Base-by-base conservation (phyloP, 2,797 vertebrate genomes). In the Anguilla marmorata region DNA sequence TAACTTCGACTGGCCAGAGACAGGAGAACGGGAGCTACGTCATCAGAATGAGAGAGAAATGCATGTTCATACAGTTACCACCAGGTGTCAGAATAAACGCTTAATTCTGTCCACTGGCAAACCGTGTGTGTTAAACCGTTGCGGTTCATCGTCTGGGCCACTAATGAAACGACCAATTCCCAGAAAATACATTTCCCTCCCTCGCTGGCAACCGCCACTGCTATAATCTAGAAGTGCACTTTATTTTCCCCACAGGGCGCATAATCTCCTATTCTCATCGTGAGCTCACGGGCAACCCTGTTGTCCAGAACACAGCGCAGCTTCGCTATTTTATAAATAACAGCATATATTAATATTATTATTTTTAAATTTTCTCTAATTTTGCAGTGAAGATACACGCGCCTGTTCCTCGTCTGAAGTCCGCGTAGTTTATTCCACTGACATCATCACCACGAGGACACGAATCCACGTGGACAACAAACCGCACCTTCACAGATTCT, bases 51-150 rank as follows among this genome's bases (percentile, higher is more conserved):
- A 50, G 6, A 82, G 48, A 37, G 63, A 85, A 58, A 56, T 66
- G 66, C 84, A 85, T 33, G 14, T 88, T 12, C 27, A 56, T 80
- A 52, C 37, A 79, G 76, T 24, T 86, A 30, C 82, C 89, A 60
- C 74, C 79, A 89, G 89, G 86, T 85, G 89, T 80, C 89, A 86
- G 84, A n/a, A 56, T 84, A 85, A 85, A 84, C n/a, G 30, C 84
- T 85, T 86, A 21, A 76, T 86, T 69, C 33, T 85, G 8, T 37
- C 66, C 30, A n/a, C 41, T 76, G 86, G 52, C 30, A 3, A 93
- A 92, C 88, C 16, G 56, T 45, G 48, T 41, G 54, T 87, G 83
- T 85, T 87, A 94, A 95, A 94, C 94, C 90, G 95, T 94, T 95
- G 94, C 94, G 94, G 93, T 95, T 2, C 69, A 85, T 30, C 56